A percentile compares a stretch with the other conserved stretches of the same genome.
These are phyloP conservation scores for Anolis apletophallus DNA, from an alignment of 2,797 vertebrate species.

Conservation along the genomic window DNA sequence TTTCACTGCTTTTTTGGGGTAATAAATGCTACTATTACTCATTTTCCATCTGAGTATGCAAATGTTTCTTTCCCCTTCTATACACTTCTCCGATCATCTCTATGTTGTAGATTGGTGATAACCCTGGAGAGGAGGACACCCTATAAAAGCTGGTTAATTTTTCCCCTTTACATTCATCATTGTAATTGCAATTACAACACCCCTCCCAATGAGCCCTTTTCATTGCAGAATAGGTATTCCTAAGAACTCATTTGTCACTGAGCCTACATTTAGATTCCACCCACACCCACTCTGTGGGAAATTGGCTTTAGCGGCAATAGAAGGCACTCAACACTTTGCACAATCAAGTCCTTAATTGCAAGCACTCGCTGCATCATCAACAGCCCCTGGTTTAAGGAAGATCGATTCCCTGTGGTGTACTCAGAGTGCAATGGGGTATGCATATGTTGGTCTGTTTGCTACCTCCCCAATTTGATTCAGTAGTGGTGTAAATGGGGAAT, in stretches of 20 bases:
- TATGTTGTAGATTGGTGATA: neutral
- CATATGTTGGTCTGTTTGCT: neutral
- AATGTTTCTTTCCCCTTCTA: too few species aligned
- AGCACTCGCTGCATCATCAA: neutral
- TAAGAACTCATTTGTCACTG: conserved; percentile 52
- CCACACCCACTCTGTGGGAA: conserved; percentile 11
- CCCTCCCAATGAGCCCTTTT: neutral
- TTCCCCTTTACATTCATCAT: conserved; percentile 31
- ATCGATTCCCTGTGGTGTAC: neutral
- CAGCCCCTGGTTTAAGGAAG: neutral
- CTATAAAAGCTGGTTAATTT: conserved; percentile 20
- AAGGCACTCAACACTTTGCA: conserved; percentile 37
- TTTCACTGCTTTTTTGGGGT: too few species aligned
- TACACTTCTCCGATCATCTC: neutral
- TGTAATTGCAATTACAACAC: conserved; percentile 52
- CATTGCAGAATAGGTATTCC: conserved; percentile 11
- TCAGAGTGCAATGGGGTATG: neutral
- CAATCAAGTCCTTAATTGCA: conserved; percentile 15
- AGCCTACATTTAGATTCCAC: conserved; percentile 40
- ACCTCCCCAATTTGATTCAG: neutral
- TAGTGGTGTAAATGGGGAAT: neutral
- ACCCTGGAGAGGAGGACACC: neutral
- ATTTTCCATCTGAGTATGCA: neutral
- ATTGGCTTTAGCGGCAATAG: conserved; percentile 38
- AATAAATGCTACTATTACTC: neutral